Conservation (phyloP, 2,797 vertebrate species). For the Craterocephalus amniculus region DNA sequence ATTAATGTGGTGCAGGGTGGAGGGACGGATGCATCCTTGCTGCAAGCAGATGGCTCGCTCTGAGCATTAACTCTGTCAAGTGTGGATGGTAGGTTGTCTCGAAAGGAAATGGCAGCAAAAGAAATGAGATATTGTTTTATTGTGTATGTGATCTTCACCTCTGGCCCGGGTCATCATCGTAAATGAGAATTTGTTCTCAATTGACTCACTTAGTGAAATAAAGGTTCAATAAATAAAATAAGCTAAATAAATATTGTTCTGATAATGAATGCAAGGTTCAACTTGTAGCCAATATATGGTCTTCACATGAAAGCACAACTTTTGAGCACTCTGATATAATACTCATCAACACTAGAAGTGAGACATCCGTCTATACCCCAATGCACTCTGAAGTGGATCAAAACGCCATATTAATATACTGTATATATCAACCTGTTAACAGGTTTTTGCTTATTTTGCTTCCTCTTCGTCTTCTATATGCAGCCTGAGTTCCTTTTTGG, state of each 20-base stretch:
- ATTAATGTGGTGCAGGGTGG: conserved; percentile 12
- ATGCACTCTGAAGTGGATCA: neutral
- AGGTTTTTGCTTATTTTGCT: neutral
- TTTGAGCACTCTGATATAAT: neutral
- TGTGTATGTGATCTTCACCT: too few species aligned
- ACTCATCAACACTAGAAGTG: neutral
- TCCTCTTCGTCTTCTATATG: neutral
- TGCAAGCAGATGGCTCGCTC: conserved; percentile 46
- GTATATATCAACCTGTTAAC: too few species aligned
- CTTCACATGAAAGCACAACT: neutral
- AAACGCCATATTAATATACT: too few species aligned
- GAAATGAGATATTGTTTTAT: neutral
- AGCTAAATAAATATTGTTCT: neutral
- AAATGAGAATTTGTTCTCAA: too few species aligned
- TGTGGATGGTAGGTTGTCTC: neutral
- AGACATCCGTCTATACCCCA: neutral
- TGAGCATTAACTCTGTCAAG: conserved; percentile 19
- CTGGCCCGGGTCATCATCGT: too few species aligned
- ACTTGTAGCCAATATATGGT: too few species aligned
- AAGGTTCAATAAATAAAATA: too few species aligned
- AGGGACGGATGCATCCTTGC: conserved; percentile 23
- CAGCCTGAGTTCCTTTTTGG: neutral
- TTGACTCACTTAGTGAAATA: too few species aligned
- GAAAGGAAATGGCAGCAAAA: neutral
- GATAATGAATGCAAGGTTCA: neutral